These are phyloP conservation scores for Phymorhynchus buccinoides DNA, from an alignment of 1,140 invertebrate genomes.

Conservation along the genomic window DNA sequence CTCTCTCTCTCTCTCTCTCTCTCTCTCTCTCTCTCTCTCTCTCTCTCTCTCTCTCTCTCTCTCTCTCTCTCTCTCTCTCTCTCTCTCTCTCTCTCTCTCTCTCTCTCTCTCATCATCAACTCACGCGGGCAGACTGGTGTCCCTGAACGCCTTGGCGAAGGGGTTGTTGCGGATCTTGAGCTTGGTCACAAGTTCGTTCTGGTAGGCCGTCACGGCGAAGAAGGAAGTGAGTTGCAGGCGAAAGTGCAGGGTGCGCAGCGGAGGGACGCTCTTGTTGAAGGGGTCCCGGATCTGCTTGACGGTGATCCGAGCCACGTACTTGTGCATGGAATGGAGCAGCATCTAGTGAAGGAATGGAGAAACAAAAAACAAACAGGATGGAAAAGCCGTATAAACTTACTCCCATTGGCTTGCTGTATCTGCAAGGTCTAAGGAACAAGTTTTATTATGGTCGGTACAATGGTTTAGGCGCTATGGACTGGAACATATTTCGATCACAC, in stretches of 20 bases:
- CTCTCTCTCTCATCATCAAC: not conserved
- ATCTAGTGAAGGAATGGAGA: slow-evolving; percentile 38
- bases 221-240: slow-evolving; percentile 53
- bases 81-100: not conserved
- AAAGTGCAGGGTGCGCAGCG: slow-evolving; percentile 40
- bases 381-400: too few relatives aligned
- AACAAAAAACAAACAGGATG: not conserved
- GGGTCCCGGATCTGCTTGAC: slow-evolving; percentile 34
- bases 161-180: slow-evolving; percentile 93
- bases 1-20: too few relatives aligned
- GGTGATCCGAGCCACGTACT: slow-evolving; percentile 49
- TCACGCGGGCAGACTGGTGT: slow-evolving; percentile 79
- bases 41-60: not conserved
- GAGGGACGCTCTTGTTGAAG: not conserved
- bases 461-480: too few relatives aligned
- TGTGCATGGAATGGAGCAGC: slow-evolving; percentile 55
- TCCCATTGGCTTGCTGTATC: too few relatives aligned
- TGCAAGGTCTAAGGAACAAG: too few relatives aligned
- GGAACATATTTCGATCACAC: too few relatives aligned
- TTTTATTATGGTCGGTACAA: too few relatives aligned
- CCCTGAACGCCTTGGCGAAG: slow-evolving; percentile 97
- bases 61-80: not conserved
- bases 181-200: slow-evolving; percentile 54
- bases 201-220: slow-evolving; percentile 63
- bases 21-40: too few relatives aligned